A percentile compares a stretch with the other conserved stretches of the same genome.
Conservation (phyloP, 2,888 invertebrate species). For the Aphidius colemani region DNA sequence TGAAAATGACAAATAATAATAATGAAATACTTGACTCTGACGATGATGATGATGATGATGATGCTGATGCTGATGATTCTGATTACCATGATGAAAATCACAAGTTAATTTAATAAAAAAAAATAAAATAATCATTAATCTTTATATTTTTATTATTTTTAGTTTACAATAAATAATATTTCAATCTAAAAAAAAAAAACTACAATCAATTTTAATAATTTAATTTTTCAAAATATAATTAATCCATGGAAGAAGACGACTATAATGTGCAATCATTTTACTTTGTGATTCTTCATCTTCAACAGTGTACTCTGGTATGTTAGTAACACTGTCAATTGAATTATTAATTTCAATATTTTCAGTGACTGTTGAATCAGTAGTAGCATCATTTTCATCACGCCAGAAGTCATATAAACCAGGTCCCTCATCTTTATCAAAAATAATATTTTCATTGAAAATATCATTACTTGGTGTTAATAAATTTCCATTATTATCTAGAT, state of each 20-base stretch:
- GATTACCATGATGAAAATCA: too few species aligned
- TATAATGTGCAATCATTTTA: conserved; percentile 51
- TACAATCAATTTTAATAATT: conserved; percentile 28
- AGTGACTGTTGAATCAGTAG: conserved; percentile 13
- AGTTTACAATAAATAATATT: conserved; percentile 22
- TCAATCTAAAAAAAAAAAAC: too few species aligned
- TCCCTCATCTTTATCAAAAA: conserved; percentile 44
- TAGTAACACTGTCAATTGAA: conserved; percentile 6
- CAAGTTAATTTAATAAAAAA: too few species aligned
- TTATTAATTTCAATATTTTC: background rate
- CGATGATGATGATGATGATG: background rate
- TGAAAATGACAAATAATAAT: background rate
- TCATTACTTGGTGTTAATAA: background rate
- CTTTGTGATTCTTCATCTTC: conserved; percentile 40
- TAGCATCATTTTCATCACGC: conserved; percentile 34
- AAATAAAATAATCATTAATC: too few species aligned
- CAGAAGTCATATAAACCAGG: conserved; percentile 52
- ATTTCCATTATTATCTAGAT: conserved; percentile 36
- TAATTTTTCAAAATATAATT: conserved; percentile 46
- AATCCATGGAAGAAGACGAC: conserved; percentile 51
- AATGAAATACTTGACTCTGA: background rate
- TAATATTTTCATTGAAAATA: conserved; percentile 22
- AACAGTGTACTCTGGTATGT: conserved; percentile 24
- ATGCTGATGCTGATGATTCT: background rate
- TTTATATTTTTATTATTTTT: background rate